phyloP scores from a whole-genome alignment of 2,888 invertebrate species.

The Baccha elongata region DNA sequence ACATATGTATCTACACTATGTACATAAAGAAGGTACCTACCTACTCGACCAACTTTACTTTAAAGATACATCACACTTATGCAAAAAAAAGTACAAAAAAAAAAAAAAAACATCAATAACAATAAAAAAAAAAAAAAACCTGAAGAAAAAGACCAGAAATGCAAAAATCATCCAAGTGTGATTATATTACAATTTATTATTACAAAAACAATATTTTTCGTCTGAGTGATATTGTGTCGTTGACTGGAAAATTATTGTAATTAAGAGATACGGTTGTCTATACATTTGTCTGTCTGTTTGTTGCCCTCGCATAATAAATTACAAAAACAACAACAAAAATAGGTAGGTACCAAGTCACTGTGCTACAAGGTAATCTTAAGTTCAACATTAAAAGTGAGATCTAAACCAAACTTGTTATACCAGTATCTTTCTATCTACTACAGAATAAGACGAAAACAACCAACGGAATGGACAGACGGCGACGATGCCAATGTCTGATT shows the following conservation, averaged over 20 bases:
- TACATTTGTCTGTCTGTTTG: neutral
- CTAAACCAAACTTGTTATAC: slow-evolving; percentile 37
- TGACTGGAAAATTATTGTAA: slow-evolving; percentile 21
- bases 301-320: neutral
- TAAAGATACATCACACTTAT: slow-evolving; percentile 18
- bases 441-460: neutral
- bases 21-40: neutral
- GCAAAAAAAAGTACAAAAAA: slow-evolving; percentile 1
- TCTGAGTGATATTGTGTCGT: slow-evolving; percentile 22
- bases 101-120: slow-evolving; percentile 13
- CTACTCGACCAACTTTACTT: neutral
- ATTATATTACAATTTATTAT: slow-evolving; percentile 53
- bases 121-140: neutral
- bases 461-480: slow-evolving; percentile 2
- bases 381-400: neutral
- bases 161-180: slow-evolving; percentile 24
- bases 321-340: neutral
- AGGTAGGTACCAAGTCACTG: slow-evolving; percentile 33
- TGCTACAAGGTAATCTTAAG: slow-evolving; percentile 56
- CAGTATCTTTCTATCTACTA: slow-evolving; percentile 17
- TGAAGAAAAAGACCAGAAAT: slow-evolving; percentile 18
- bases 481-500: neutral
- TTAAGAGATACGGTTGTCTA: slow-evolving; percentile 2
- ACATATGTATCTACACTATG: neutral
- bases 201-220: slow-evolving; percentile 5